Conservation (phyloP, 1,140 invertebrate species). For the Cydia fagiglandana region DNA sequence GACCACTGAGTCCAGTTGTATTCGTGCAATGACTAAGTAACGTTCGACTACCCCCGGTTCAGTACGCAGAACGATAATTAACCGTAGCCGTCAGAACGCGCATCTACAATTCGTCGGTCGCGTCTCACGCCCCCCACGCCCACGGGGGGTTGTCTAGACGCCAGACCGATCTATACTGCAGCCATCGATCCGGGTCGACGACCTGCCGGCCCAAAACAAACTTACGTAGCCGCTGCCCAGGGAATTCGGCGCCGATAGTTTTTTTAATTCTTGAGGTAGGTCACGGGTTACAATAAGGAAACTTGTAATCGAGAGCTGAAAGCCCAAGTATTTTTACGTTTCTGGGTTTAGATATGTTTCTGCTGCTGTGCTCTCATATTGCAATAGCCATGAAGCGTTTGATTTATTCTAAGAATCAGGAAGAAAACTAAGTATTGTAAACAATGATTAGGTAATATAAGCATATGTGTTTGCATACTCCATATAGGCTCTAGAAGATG, state of each 20-base stretch:
- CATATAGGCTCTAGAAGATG: too few species aligned
- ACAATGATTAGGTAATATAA: too few species aligned
- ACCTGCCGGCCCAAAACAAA: conserved; percentile 67
- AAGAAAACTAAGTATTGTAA: too few species aligned
- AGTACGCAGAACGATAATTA: conserved; percentile 37
- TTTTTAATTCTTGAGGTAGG: conserved; percentile 11
- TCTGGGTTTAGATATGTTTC: background rate
- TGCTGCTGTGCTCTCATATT: conserved; percentile 18
- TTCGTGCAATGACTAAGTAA: background rate
- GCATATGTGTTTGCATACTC: too few species aligned
- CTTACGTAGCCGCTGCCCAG: conserved; percentile 75
- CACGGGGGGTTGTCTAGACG: conserved; percentile 61
- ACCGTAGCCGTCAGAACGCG: conserved; percentile 51
- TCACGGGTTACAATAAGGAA: conserved; percentile 39
- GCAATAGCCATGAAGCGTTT: conserved; percentile 32
- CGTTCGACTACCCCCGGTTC: conserved; percentile 13
- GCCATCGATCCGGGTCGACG: conserved; percentile 64
- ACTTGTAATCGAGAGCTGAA: conserved; percentile 32
- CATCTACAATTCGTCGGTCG: conserved; percentile 50
- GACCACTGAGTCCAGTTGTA: background rate
- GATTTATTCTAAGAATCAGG: too few species aligned
- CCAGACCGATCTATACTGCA: conserved; percentile 68
- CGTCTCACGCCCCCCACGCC: conserved; percentile 46
- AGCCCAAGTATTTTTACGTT: conserved; percentile 48
- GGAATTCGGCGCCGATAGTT: conserved; percentile 38